These are phyloP conservation scores for Hemibagrus wyckioides DNA, from an alignment of 2,113 vertebrate genomes.

Conservation along the genomic window DNA sequence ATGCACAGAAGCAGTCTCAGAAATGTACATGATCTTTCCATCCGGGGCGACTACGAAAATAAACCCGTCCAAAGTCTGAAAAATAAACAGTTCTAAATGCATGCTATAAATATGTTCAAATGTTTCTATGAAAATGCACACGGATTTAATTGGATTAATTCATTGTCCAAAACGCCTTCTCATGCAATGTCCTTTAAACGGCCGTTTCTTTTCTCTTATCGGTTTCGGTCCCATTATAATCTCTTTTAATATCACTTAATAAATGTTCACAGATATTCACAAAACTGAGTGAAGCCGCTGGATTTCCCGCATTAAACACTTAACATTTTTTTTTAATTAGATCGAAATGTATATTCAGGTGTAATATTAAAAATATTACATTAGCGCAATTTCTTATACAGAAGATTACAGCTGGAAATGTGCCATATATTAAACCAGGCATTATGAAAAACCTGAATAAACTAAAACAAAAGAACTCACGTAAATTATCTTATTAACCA, in stretches of 20 bases:
- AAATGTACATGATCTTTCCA: slow-evolving; percentile 99
- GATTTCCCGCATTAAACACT: neutral
- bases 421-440: neutral
- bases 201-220: neutral
- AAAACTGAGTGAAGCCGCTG: no score
- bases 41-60: slow-evolving; percentile 99
- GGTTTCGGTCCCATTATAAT: neutral
- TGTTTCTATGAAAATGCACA: neutral
- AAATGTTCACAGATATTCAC: neutral
- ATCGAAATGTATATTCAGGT: neutral
- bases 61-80: slow-evolving; percentile 95
- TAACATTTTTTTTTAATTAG: neutral
- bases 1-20: slow-evolving; percentile 96
- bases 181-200: neutral
- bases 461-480: neutral
- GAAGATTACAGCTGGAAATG: neutral
- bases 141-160: neutral
- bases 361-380: neutral
- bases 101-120: neutral
- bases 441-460: neutral
- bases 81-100: slow-evolving; percentile 51
- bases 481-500: neutral
- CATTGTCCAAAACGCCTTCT: neutral
- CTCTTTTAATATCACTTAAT: neutral
- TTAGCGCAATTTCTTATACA: neutral